These are phyloP conservation scores for Muscicapa adusta DNA, from an alignment of 2,113 vertebrate species.

Conservation along the genomic window DNA sequence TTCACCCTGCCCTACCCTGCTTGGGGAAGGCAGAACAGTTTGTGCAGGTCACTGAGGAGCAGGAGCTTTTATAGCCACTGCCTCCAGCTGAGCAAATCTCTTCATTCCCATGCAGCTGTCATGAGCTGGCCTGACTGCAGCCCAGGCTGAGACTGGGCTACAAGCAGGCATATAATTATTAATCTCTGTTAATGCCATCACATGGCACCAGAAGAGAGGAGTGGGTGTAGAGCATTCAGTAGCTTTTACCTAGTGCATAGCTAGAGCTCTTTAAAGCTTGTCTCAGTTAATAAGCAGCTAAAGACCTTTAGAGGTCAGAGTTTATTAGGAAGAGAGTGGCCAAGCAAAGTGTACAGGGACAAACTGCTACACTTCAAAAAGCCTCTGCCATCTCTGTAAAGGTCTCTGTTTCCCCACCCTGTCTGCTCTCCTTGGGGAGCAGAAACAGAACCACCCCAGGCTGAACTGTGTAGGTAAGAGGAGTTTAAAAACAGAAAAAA, in stretches of 20 bases:
- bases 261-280: not conserved
- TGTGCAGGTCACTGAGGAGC: not conserved
- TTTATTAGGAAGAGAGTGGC: not conserved
- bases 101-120: not conserved
- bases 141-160: not conserved
- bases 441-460: not conserved
- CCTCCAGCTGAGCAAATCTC: not conserved
- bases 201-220: not conserved
- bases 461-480: not conserved
- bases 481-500: not conserved
- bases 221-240: not conserved
- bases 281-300: not conserved
- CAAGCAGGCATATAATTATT: not conserved
- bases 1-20: not conserved
- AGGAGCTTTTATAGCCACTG: not conserved
- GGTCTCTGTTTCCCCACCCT: not conserved
- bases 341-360: not conserved
- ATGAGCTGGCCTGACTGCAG: not conserved
- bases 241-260: not conserved
- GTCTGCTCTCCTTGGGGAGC: not conserved
- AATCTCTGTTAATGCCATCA: not conserved
- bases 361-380: not conserved
- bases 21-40: not conserved
- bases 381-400: not conserved
- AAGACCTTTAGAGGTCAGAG: not conserved